These are phyloP conservation scores for Diphyllodes magnificus DNA, from an alignment of 2,113 vertebrate species.

Conservation along the genomic window DNA sequence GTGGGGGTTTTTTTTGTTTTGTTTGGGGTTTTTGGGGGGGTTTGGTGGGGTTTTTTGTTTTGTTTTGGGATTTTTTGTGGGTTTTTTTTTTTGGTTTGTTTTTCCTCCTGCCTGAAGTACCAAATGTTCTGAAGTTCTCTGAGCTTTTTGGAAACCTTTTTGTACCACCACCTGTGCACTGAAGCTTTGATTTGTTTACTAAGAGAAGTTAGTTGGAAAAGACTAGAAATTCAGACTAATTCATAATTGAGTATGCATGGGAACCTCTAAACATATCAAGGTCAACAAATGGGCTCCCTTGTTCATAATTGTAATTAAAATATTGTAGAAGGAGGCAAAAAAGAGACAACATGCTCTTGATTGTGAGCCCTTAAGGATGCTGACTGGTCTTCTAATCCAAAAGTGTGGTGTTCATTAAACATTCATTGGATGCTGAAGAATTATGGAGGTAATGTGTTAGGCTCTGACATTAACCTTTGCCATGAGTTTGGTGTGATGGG, in stretches of 20 bases:
- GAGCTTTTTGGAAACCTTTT: neutral
- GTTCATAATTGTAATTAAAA: neutral
- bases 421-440: neutral
- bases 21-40: too few relatives aligned
- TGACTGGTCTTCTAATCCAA: neutral
- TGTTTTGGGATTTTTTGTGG: too few relatives aligned
- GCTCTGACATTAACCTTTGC: neutral
- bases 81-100: too few relatives aligned
- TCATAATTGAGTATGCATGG: neutral
- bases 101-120: neutral
- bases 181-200: neutral
- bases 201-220: neutral
- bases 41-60: too few relatives aligned
- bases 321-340: neutral
- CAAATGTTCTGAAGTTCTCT: neutral
- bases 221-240: neutral
- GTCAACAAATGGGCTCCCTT: neutral
- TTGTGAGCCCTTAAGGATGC: neutral
- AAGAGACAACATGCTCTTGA: neutral
- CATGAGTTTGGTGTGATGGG: neutral
- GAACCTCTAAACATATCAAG: neutral
- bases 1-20: too few relatives aligned
- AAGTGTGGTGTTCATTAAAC: neutral
- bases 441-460: neutral
- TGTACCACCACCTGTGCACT: neutral